Percentiles rank a stretch among this genome's conserved stretches.
Conservation (phyloP, 2,797 vertebrate genomes). For the Hirundo rustica region DNA sequence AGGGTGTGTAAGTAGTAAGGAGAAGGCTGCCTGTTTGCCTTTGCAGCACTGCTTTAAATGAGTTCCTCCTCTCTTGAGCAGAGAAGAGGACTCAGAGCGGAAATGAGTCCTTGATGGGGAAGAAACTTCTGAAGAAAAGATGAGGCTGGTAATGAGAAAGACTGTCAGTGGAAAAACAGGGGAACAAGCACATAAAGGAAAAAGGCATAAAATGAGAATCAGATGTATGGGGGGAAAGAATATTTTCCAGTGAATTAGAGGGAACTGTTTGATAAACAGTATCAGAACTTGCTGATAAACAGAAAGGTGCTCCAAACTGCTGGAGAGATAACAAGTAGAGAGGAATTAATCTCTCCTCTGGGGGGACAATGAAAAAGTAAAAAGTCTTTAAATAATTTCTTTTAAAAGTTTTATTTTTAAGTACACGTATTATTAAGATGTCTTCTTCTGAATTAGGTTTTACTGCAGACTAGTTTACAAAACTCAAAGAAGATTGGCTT, state of each 20-base stretch:
- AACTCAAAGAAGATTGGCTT: not conserved
- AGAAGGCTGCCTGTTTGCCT: not conserved
- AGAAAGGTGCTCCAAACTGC: not conserved
- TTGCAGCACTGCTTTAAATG: not conserved
- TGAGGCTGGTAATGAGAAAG: not conserved
- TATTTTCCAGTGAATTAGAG: not conserved
- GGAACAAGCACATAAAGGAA: not conserved
- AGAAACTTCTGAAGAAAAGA: not conserved
- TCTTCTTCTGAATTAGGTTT: not conserved
- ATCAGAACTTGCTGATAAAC: not conserved
- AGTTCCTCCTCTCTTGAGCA: not conserved
- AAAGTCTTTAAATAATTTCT: not conserved
- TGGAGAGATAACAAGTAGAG: not conserved
- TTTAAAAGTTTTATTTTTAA: not conserved
- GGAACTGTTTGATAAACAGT: not conserved
- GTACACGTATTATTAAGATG: not conserved
- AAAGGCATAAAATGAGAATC: not conserved
- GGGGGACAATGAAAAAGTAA: not conserved
- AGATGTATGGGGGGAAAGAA: fast-evolving
- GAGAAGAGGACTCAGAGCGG: not conserved
- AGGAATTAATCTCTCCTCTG: not conserved
- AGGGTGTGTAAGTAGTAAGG: not conserved
- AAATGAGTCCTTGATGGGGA: not conserved
- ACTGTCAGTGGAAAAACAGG: not conserved
- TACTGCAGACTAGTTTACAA: not conserved